Evolutionary conservation across 53 echinoderm and acorn worm species (phyloP).

Genomic region (Arbacia lixula): DNA sequence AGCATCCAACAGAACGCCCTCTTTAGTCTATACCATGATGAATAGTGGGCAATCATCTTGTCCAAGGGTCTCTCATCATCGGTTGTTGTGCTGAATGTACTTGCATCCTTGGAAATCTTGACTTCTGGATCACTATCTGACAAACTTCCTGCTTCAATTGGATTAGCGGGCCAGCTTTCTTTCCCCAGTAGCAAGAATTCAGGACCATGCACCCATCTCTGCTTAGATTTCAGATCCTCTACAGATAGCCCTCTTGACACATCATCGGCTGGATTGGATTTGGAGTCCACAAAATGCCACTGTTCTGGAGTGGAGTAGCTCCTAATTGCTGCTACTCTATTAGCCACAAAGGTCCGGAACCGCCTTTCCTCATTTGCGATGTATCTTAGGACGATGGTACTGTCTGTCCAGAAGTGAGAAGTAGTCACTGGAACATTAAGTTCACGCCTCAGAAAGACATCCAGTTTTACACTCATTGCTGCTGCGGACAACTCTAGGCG

Average conservation of each 20-base stretch:
- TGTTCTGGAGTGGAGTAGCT: conserved; percentile 48
- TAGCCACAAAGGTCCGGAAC: conserved; percentile 72
- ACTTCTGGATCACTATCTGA: conserved; percentile 38
- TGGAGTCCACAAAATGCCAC: conserved; percentile 59
- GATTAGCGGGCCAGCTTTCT: conserved; percentile 43
- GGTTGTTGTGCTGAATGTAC: neutral
- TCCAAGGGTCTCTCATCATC: neutral
- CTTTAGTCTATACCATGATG: conserved; percentile 41
- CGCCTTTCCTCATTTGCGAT: conserved; percentile 47
- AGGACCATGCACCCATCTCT: conserved; percentile 67
- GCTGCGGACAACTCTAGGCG: conserved; percentile 64
- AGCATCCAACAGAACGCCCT: conserved; percentile 30
- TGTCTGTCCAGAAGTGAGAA: conserved; percentile 59
- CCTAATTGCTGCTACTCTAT: conserved; percentile 50
- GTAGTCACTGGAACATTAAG: conserved; percentile 47
- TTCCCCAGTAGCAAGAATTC: conserved; percentile 57
- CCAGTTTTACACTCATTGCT: conserved; percentile 49
- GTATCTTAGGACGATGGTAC: conserved; percentile 60
- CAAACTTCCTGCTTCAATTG: conserved; percentile 2
- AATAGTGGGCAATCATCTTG: conserved; percentile 37
- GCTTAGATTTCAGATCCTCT: conserved; percentile 46
- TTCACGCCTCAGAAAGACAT: conserved; percentile 39
- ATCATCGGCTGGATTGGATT: conserved; percentile 80
- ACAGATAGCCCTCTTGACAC: conserved; percentile 67
- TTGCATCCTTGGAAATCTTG: conserved; percentile 32